Conservation (phyloP, 2,888 invertebrate species). For the Yponomeuta plumbellus region DNA sequence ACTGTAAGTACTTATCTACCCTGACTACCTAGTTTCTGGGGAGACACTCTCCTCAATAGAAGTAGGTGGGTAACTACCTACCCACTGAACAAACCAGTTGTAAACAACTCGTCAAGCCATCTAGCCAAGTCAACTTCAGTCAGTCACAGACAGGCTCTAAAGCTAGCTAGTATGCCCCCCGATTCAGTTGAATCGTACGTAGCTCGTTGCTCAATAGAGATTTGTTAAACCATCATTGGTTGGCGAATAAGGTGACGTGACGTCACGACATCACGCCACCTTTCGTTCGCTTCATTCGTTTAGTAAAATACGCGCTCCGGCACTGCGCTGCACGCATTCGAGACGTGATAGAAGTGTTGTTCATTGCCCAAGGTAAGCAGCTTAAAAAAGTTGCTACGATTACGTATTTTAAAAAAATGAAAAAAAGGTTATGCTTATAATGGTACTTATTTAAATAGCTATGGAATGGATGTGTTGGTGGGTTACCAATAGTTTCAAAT, state of each 20-base stretch:
- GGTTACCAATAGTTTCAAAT: too few species aligned
- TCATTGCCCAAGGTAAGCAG: background rate
- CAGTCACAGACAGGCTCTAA: background rate
- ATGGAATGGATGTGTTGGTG: too few species aligned
- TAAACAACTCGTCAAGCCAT: too few species aligned
- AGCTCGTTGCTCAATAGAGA: conserved; percentile 25
- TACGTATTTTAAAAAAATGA: background rate
- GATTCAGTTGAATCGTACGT: conserved; percentile 16
- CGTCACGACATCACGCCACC: conserved; percentile 75
- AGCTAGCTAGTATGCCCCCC: background rate
- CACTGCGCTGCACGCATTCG: conserved; percentile 27
- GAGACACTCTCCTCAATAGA: too few species aligned
- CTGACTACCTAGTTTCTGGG: too few species aligned
- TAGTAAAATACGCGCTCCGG: conserved; percentile 62
- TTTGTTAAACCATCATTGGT: conserved; percentile 27
- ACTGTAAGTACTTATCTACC: too few species aligned
- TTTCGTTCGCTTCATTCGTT: conserved; percentile 59
- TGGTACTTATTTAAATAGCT: too few species aligned
- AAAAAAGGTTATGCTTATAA: too few species aligned
- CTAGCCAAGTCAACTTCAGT: background rate
- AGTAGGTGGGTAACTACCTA: too few species aligned
- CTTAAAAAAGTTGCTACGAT: background rate
- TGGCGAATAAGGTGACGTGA: conserved; percentile 67
- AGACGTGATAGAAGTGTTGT: background rate
- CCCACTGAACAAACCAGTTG: too few species aligned